Evolutionary conservation across 2,888 invertebrate species (phyloP), one percentile per base, ranked within the genome.

Genomic region (Calameuta filiformis): DNA sequence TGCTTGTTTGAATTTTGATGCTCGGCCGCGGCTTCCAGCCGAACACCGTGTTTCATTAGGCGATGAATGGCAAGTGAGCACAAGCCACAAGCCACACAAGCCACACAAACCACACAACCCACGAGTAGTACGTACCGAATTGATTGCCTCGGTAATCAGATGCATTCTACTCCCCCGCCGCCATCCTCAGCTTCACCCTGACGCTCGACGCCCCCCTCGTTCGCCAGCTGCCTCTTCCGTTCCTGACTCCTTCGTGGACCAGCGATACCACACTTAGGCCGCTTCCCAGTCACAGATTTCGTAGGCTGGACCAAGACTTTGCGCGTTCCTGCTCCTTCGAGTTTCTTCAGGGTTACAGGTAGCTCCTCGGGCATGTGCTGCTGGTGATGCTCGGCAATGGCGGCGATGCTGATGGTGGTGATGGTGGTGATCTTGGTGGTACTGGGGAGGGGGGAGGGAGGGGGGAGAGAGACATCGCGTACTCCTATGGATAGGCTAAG

Each of bases 261-360:
- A 33, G 33, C 4, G 33, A 33, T 33, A 4, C 33, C 33, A 6
- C 23, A 23, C 23, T 23, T 2, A 2, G 2, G 15, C 23, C 9
- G 23, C 56, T 9, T 56, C 23, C 0, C 23, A 23, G 9, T 9
- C 56, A 23, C 23, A 23, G 56, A 56, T 56, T 23, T 56, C 56
- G 56, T 15, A 56, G 56, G 6, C 1, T 15, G 40, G 15, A 40
- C 15, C 23, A 23, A 23, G 23, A 2, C 75, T 75, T 35, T 12
- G 76, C 81, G 83, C 84, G 85, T 82, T 81, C 81, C 84, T 85
- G 83, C 81, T 73, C 75, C 79, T 77, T 75, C 82, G 83, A 83
- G 81, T 80, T 73, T 76, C 79, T 77, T 74, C 77, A 80, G 82
- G 86, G 86, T 86, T 86, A 86, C 83, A 85, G 86, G 85, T 85